A percentile compares a stretch with the other conserved stretches of the same genome.
Evolutionary conservation across 2,113 vertebrate genomes (phyloP).

Genomic region (Erpornis zantholeuca): DNA sequence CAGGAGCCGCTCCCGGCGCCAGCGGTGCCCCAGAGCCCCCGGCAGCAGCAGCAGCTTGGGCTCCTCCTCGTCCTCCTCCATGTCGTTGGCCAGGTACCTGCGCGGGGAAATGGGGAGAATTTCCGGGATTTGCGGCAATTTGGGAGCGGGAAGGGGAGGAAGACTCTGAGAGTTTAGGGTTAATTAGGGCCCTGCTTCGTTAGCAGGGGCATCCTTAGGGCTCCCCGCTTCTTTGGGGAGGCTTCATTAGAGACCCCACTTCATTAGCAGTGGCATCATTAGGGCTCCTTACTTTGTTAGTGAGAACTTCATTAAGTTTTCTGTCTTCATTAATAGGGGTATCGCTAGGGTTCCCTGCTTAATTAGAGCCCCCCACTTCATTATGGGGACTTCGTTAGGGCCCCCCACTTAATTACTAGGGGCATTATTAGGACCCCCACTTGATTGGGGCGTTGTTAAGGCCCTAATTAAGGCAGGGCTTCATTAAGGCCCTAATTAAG

Average conservation of each 20-base stretch:
- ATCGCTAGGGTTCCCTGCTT: neutral
- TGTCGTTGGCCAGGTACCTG: conserved; percentile 72
- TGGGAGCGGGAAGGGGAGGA: no score
- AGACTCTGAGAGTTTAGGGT: neutral
- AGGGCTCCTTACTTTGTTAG: neutral
- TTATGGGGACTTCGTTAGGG: neutral
- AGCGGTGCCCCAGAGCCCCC: conserved; percentile 51
- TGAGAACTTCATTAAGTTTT: neutral
- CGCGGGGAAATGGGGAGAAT: fast-evolving
- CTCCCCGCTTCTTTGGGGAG: no score
- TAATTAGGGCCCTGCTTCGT: neutral
- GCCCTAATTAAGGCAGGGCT: neutral
- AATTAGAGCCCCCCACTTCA: neutral
- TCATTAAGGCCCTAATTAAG: neutral
- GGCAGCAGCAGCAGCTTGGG: conserved; percentile 63
- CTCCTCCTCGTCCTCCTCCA: conserved; percentile 71
- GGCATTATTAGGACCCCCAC: neutral
- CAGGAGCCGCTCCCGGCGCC: neutral
- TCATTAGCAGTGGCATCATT: neutral
- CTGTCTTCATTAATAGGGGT: fast-evolving
- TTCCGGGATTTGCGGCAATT: neutral
- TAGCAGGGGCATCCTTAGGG: neutral
- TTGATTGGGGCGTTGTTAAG: no score
- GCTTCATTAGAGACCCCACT: neutral
- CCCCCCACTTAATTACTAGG: neutral